phyloP scores from a whole-genome alignment of 2,888 invertebrate genomes.

The Apocheima hispidaria region DNA sequence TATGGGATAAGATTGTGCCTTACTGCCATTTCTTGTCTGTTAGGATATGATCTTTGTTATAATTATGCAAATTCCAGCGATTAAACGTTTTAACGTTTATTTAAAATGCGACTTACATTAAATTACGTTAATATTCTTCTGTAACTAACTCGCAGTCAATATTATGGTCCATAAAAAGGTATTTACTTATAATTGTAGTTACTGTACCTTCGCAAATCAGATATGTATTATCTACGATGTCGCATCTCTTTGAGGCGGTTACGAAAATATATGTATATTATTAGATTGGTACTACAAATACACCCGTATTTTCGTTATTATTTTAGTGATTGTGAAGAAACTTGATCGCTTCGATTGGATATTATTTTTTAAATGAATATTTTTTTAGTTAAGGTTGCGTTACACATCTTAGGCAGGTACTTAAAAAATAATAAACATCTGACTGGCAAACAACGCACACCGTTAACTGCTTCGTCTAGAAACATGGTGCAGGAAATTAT shows the following conservation, averaged over 20 bases:
- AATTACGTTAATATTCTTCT: slow-evolving; percentile 19
- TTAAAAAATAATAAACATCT: no score
- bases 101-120: slow-evolving; percentile 17
- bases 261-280: not conserved
- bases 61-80: slow-evolving; percentile 21
- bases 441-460: no score
- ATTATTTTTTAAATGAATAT: no score
- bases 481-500: no score
- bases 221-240: slow-evolving; percentile 14
- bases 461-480: no score
- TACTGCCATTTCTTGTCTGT: no score
- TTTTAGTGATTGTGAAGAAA: no score
- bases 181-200: slow-evolving; percentile 30
- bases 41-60: not conserved
- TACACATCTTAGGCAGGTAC: no score
- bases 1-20: no score
- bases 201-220: not conserved
- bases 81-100: slow-evolving; percentile 16
- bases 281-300: no score
- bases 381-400: no score
- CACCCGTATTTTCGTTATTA: not conserved
- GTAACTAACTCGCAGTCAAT: slow-evolving; percentile 16
- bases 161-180: slow-evolving; percentile 40
- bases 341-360: no score
- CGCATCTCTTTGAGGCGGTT: slow-evolving; percentile 18